Evolutionary conservation across 92 coral and sea anemone species (phyloP).

Genomic region (Bergia puertoricense): DNA sequence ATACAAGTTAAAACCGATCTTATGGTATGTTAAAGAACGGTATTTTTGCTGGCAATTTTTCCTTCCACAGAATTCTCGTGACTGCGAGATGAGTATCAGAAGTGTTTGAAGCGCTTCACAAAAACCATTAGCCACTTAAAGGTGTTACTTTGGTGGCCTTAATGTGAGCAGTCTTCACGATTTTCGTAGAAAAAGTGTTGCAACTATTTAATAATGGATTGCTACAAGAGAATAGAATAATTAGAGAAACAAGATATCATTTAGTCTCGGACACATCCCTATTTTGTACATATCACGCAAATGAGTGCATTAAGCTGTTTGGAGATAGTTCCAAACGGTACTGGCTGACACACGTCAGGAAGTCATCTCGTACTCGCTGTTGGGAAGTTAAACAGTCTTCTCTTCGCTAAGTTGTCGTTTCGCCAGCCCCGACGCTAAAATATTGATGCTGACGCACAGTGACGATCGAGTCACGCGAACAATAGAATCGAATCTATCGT

Average conservation of each 20-base stretch:
- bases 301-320: not conserved
- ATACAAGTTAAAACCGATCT: conserved; percentile 20
- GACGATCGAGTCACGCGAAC: conserved; percentile 45
- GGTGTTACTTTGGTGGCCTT: conserved; percentile 1
- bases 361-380: conserved; percentile 24
- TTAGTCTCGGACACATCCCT: conserved; percentile 23
- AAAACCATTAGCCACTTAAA: conserved; percentile 12
- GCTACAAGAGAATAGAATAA: conserved; percentile 24
- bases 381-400: conserved; percentile 42
- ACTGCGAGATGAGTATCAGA: not conserved
- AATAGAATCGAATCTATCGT: conserved; percentile 32
- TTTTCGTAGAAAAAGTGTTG: conserved; percentile 13
- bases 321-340: not conserved
- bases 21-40: not conserved
- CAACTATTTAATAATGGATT: conserved; percentile 34
- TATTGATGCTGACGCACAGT: conserved; percentile 39
- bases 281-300: conserved; percentile 15
- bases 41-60: not conserved
- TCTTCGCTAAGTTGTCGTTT: conserved; percentile 25
- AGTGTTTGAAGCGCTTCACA: not conserved
- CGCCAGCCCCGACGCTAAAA: conserved; percentile 28
- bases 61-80: not conserved
- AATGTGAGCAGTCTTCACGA: conserved; percentile 16
- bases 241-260: conserved; percentile 15
- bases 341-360: conserved; percentile 3